Conservation (phyloP, 2,113 vertebrate species). For the Manacus vitellinus region DNA sequence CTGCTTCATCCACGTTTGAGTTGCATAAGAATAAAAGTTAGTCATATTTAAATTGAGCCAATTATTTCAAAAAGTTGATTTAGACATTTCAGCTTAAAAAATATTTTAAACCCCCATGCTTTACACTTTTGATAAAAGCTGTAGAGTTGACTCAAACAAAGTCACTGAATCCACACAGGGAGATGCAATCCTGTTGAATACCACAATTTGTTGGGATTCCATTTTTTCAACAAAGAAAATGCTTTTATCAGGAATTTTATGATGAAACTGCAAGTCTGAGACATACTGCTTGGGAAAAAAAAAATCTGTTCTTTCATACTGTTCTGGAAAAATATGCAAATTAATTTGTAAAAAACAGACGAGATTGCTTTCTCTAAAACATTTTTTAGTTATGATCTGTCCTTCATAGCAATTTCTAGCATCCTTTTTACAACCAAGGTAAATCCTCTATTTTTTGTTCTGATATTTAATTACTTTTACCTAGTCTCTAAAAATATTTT, state of each 20-base stretch:
- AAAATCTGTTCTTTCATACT: not conserved
- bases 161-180: not conserved
- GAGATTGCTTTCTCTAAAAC: not conserved
- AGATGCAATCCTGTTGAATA: not conserved
- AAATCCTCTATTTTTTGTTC: not conserved
- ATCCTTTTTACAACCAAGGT: not conserved
- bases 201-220: not conserved
- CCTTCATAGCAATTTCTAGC: not conserved
- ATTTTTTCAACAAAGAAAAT: not conserved
- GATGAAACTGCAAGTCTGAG: not conserved
- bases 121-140: not conserved
- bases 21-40: not conserved
- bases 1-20: not conserved
- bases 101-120: not conserved
- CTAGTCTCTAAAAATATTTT: not conserved
- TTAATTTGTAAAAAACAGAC: not conserved
- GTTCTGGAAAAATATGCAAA: not conserved
- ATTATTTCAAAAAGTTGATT: not conserved
- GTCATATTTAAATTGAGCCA: not conserved
- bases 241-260: not conserved
- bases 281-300: not conserved
- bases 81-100: not conserved
- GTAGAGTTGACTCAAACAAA: not conserved
- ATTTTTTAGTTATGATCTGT: not conserved
- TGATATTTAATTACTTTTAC: not conserved